Evolutionary conservation across 2,888 invertebrate genomes (phyloP).

Genomic region (Chaetoderma sp.): DNA sequence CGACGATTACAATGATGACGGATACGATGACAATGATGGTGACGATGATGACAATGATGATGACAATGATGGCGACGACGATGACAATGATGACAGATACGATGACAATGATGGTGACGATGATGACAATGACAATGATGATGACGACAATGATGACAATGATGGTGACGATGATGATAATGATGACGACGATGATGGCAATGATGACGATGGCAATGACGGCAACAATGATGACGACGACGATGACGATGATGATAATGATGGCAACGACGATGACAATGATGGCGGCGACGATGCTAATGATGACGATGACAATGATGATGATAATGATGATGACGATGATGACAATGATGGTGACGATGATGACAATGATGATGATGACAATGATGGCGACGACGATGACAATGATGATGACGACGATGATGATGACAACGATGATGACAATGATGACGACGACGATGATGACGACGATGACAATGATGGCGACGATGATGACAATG

Average conservation of each 20-base stretch:
- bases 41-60: too few species aligned
- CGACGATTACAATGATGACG: too few species aligned
- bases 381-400: constrained; percentile 13
- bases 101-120: too few species aligned
- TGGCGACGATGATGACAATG: constrained; percentile 8
- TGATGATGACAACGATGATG: constrained; percentile 8
- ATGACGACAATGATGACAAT: constrained; percentile 4
- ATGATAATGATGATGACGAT: constrained; percentile 11
- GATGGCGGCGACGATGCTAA: neutral
- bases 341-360: neutral
- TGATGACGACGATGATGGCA: constrained; percentile 10
- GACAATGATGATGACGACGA: constrained; percentile 19
- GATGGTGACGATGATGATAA: constrained; percentile 13
- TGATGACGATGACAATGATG: neutral
- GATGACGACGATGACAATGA: neutral
- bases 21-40: too few species aligned
- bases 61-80: neutral
- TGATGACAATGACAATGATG: constrained; percentile 11
- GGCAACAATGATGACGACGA: constrained; percentile 19
- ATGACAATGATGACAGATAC: too few species aligned
- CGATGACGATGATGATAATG: constrained; percentile 19
- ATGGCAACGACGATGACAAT: constrained; percentile 6
- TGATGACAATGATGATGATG: neutral
- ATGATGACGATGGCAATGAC: constrained; percentile 9
- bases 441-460: constrained; percentile 1